Evolutionary conservation across 2,113 vertebrate genomes (phyloP).

Genomic region (Syrmaticus mikado): DNA sequence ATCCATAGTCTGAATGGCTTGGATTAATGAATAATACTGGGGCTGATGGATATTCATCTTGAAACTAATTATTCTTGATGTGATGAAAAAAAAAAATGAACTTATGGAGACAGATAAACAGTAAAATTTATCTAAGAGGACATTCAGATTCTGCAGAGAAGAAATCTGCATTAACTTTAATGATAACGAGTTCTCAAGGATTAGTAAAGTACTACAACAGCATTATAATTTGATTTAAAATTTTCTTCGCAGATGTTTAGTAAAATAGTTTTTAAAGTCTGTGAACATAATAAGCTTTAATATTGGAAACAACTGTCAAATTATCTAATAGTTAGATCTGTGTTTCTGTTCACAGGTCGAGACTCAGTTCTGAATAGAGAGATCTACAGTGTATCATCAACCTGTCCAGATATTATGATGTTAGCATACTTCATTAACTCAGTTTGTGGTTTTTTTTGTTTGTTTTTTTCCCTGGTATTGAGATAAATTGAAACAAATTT

Average conservation of each 20-base stretch:
- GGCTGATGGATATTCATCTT: not conserved
- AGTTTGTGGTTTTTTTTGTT: not conserved
- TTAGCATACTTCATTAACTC: not conserved
- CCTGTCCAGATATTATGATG: accelerated
- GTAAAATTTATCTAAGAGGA: not conserved
- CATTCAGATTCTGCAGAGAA: not conserved
- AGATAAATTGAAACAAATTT: not conserved
- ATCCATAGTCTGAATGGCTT: not conserved
- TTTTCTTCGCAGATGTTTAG: not conserved
- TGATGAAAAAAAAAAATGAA: not conserved
- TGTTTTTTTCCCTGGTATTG: not conserved
- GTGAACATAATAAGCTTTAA: not conserved
- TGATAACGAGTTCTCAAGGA: not conserved
- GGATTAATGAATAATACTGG: not conserved
- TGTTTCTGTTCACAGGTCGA: not conserved
- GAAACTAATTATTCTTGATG: not conserved
- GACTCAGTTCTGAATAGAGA: not conserved
- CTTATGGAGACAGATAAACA: not conserved
- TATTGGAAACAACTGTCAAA: not conserved
- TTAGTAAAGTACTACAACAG: not conserved
- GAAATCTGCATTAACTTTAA: not conserved
- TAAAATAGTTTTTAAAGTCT: not conserved
- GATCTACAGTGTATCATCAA: not conserved
- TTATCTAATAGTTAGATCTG: not conserved
- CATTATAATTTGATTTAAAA: not conserved